These are phyloP conservation scores for Cnemophilus loriae DNA, from an alignment of 2,113 vertebrate species.

Conservation along the genomic window DNA sequence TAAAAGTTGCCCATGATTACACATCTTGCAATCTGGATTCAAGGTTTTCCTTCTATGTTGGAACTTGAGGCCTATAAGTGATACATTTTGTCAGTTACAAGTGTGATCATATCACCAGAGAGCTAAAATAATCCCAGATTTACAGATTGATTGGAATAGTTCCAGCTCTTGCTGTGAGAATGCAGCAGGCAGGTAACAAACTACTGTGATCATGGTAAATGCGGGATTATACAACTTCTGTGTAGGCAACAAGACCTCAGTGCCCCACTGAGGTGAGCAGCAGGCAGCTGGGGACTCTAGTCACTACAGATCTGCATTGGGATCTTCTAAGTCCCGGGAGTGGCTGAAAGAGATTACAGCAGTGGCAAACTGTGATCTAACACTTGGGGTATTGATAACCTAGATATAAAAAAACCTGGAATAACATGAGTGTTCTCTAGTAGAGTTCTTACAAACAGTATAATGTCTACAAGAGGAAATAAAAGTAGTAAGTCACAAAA, in stretches of 20 bases:
- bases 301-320: fast-evolving
- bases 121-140: background rate
- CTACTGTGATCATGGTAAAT: background rate
- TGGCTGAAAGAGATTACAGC: background rate
- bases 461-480: background rate
- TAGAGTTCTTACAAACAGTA: background rate
- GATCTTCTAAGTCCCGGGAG: background rate
- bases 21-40: background rate
- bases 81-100: background rate
- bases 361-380: background rate
- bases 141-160: background rate
- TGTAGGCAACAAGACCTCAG: fast-evolving
- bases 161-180: background rate
- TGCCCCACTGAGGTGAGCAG: background rate
- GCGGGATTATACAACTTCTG: background rate
- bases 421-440: background rate
- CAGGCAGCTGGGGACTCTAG: background rate
- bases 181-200: background rate
- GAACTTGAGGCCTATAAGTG: background rate
- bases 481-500: background rate
- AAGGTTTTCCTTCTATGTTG: background rate
- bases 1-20: background rate
- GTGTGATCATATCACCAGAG: background rate
- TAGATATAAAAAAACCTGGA: background rate
- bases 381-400: background rate